These are phyloP conservation scores for Cyprinodon tularosa DNA, from an alignment of 2,113 vertebrate species.

Conservation along the genomic window DNA sequence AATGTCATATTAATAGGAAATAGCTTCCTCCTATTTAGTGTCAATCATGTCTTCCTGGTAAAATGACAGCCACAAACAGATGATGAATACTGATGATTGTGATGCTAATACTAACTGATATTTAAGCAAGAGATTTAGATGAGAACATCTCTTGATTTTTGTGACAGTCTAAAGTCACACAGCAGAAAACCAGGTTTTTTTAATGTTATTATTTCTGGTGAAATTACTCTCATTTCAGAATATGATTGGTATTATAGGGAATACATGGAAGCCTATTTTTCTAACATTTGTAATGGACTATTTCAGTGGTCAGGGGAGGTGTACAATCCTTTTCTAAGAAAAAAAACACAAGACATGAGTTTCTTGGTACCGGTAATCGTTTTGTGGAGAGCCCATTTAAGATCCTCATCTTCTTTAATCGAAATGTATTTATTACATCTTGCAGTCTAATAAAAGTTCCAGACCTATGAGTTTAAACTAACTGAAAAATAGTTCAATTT, in stretches of 20 bases:
- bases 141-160: background rate
- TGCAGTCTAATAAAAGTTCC: no score
- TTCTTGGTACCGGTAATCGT: no score
- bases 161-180: background rate
- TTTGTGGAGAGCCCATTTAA: no score
- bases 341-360: no score
- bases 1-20: conserved; percentile 17
- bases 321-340: no score
- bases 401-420: no score
- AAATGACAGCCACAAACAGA: background rate
- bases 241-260: background rate
- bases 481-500: no score
- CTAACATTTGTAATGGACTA: background rate
- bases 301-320: no score
- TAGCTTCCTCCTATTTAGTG: background rate
- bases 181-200: background rate
- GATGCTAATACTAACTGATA: background rate
- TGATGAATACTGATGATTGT: background rate
- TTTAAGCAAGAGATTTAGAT: background rate
- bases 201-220: background rate
- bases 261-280: background rate
- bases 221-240: background rate
- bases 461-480: no score
- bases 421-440: no score
- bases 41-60: background rate